phyloP scores from a whole-genome alignment of 2,113 vertebrate genomes.

The Hipposideros armiger region DNA sequence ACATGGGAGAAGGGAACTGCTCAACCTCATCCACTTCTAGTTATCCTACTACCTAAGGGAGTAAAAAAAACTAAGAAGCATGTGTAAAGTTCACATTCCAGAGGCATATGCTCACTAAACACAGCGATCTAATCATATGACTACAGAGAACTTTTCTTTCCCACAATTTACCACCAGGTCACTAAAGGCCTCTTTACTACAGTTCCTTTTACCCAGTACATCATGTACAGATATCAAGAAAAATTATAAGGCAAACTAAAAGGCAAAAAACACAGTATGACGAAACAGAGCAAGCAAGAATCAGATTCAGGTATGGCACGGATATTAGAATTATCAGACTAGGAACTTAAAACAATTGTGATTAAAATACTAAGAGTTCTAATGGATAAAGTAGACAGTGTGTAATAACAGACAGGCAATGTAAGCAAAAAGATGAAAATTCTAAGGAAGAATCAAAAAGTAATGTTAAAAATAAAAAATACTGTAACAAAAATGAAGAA shows the following conservation, averaged over 20 bases:
- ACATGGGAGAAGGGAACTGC: background rate
- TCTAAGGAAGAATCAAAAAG: background rate
- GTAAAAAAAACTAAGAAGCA: background rate
- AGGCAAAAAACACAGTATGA: background rate
- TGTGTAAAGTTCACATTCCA: background rate
- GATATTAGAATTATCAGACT: background rate
- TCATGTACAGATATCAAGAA: background rate
- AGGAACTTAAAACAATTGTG: background rate
- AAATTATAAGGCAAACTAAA: background rate
- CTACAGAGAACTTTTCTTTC: background rate
- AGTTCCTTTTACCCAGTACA: background rate
- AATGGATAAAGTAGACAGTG: background rate
- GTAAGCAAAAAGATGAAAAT: background rate
- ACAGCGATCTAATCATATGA: background rate
- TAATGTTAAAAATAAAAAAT: background rate
- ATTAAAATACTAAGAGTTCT: background rate
- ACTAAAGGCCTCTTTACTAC: background rate
- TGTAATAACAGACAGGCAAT: background rate
- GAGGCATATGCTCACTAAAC: background rate
- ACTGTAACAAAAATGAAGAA: background rate
- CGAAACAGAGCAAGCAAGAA: background rate
- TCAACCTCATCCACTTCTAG: background rate
- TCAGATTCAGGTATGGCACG: background rate
- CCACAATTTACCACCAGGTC: background rate
- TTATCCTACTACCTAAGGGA: background rate